phyloP scores from a whole-genome alignment of 2,113 vertebrate species.

The Arenaria interpres region DNA sequence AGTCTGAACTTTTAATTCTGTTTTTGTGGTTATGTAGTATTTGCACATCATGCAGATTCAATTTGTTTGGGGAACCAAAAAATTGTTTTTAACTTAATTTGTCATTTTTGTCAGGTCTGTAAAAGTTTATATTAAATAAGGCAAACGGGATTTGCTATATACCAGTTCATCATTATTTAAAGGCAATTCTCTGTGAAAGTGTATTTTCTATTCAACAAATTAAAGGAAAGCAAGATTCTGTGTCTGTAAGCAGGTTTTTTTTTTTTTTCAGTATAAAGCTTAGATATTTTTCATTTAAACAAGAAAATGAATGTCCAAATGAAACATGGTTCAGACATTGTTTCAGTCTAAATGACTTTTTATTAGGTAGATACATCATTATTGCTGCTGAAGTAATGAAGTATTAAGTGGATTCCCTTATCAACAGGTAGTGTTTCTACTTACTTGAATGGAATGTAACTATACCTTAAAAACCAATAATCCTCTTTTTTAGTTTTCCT shows the following conservation, averaged over 20 bases:
- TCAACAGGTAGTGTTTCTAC: not conserved
- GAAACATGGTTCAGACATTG: not conserved
- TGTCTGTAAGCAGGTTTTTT: not conserved
- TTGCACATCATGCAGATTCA: not conserved
- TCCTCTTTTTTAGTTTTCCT: not conserved
- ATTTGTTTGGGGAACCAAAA: not conserved
- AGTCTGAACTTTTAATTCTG: not conserved
- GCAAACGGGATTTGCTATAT: not conserved
- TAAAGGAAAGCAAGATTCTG: not conserved
- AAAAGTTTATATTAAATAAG: conserved; percentile 40
- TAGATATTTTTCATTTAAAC: not conserved
- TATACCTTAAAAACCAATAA: not conserved
- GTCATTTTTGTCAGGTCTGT: conserved; percentile 3
- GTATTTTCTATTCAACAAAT: not conserved
- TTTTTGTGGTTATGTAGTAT: not conserved
- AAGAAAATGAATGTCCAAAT: not conserved
- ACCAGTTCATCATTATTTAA: not conserved
- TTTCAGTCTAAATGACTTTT: not conserved
- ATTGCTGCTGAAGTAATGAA: not conserved
- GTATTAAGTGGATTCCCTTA: not conserved
- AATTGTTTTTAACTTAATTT: conserved; percentile 40
- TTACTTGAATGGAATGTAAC: not conserved
- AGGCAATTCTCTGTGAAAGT: not conserved
- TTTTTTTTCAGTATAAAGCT: not conserved
- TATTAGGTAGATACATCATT: not conserved